These are phyloP conservation scores for Patella caerulea DNA, from an alignment of 2,888 invertebrate genomes.

Conservation along the genomic window DNA sequence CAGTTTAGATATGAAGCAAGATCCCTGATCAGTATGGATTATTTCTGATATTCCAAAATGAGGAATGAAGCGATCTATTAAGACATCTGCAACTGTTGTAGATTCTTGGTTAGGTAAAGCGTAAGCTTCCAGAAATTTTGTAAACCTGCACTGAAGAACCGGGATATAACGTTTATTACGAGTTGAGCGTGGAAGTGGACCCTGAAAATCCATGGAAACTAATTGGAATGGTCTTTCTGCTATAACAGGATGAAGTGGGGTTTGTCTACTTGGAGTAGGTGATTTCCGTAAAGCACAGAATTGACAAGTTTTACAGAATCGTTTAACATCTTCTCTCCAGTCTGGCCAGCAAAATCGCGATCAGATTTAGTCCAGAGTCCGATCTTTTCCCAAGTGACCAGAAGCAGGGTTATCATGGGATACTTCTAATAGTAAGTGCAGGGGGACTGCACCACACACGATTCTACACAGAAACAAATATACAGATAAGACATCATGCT, in stretches of 20 bases:
- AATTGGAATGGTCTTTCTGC: neutral
- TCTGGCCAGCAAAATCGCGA: neutral
- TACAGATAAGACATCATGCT: too few relatives aligned
- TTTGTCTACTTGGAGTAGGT: neutral
- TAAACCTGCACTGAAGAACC: neutral
- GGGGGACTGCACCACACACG: too few relatives aligned
- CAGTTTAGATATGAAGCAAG: neutral
- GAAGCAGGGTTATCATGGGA: too few relatives aligned
- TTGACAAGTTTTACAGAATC: neutral
- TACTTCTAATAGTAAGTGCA: too few relatives aligned
- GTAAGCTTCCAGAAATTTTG: neutral
- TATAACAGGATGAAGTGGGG: neutral
- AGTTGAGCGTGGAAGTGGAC: neutral
- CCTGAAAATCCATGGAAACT: neutral
- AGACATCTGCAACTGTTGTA: neutral
- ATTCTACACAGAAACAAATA: too few relatives aligned
- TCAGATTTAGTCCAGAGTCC: neutral
- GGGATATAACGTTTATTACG: neutral
- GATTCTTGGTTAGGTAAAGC: neutral
- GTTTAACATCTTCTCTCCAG: conserved; percentile 1
- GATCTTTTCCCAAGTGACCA: too few relatives aligned
- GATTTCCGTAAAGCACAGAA: neutral
- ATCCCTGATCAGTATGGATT: neutral
- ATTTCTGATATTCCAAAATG: conserved; percentile 7
- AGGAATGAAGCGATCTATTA: neutral